phyloP scores from a whole-genome alignment of 92 coral and sea anemone genomes.

The Scolanthus callimorphus region DNA sequence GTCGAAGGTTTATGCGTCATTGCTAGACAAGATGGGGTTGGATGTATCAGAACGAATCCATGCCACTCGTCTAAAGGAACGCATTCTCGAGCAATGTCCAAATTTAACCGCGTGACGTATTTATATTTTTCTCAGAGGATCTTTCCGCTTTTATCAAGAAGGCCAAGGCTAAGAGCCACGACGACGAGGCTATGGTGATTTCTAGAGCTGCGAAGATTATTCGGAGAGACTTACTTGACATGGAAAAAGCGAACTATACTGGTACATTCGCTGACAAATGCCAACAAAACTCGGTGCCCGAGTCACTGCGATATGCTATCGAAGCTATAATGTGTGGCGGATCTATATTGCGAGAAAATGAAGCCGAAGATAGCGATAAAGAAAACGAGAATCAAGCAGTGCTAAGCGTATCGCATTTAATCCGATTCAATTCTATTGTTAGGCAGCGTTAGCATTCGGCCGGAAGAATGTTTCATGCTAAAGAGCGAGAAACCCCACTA shows the following conservation, averaged over 20 bases:
- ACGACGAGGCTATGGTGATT: conserved; percentile 28
- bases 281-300: conserved; percentile 9
- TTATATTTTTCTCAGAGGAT: conserved; percentile 14
- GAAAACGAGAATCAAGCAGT: too few species aligned
- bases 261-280: conserved; percentile 5
- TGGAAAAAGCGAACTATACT: conserved; percentile 2
- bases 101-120: conserved; percentile 25
- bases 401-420: too few species aligned
- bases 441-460: too few species aligned
- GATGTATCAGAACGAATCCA: conserved; percentile 28
- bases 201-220: conserved; percentile 35
- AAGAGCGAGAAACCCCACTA: too few species aligned
- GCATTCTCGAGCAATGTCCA: conserved; percentile 25
- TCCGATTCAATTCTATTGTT: too few species aligned
- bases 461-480: too few species aligned
- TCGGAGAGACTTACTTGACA: conserved; percentile 16
- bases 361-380: too few species aligned
- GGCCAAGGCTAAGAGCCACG: conserved; percentile 16
- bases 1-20: conserved; percentile 19
- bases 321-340: too few species aligned
- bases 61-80: conserved; percentile 33
- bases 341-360: too few species aligned
- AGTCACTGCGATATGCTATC: too few species aligned
- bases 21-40: conserved; percentile 25
- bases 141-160: conserved; percentile 12